Evolutionary conservation across 2,888 invertebrate species (phyloP).

Genomic region (Dinocampus coccinellae): DNA sequence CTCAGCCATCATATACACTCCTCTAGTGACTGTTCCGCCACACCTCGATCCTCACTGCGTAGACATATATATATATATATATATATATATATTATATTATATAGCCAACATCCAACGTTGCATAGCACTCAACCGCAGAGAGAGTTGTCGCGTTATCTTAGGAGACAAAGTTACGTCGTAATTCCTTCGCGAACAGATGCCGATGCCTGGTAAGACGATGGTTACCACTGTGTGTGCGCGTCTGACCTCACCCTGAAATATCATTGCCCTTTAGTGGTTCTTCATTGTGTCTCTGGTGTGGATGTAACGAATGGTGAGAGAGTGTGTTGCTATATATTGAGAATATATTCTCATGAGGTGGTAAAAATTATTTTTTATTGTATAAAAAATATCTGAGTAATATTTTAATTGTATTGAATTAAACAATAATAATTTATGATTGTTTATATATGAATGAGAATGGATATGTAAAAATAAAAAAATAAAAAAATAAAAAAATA

Average conservation of each 20-base stretch:
- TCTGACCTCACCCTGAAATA: conserved; percentile 23
- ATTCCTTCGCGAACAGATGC: conserved; percentile 69
- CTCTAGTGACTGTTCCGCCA: conserved; percentile 49
- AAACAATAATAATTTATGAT: no score
- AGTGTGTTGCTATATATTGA: not conserved
- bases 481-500: no score
- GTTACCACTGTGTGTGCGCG: conserved; percentile 44
- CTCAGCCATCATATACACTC: conserved; percentile 68
- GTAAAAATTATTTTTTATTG: no score
- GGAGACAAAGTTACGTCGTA: conserved; percentile 68
- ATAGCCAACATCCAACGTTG: conserved; percentile 43
- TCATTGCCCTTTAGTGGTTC: not conserved
- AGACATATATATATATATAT: conserved; percentile 22
- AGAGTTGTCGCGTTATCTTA: conserved; percentile 64
- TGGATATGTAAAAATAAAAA: no score
- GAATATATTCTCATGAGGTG: not conserved
- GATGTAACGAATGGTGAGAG: conserved; percentile 18
- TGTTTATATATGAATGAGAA: no score
- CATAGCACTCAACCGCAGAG: conserved; percentile 59
- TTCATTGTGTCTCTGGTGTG: conserved; percentile 11
- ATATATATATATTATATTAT: conserved; percentile 20
- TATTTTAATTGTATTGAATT: not conserved
- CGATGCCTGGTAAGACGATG: conserved; percentile 62
- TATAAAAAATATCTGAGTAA: not conserved
- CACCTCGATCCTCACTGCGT: conserved; percentile 36